Percentiles rank a stretch among this genome's conserved stretches.
These are phyloP conservation scores for Protonibea diacanthus DNA, from an alignment of 2,797 vertebrate genomes.

Conservation along the genomic window DNA sequence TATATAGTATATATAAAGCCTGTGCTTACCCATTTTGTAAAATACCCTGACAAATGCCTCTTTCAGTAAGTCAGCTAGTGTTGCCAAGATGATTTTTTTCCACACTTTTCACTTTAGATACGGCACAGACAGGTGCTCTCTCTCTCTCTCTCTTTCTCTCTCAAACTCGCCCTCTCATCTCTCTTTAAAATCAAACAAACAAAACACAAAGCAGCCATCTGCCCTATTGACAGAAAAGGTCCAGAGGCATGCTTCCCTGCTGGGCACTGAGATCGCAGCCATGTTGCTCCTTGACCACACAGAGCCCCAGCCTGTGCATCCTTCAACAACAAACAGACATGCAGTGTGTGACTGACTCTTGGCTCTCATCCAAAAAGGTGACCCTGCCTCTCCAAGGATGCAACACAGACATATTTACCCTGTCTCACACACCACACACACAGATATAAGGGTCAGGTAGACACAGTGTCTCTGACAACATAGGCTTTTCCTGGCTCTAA, in stretches of 20 bases:
- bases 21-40: neutral
- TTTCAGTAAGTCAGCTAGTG: neutral
- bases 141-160: slow-evolving; percentile 14
- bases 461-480: slow-evolving; percentile 38
- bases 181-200: slow-evolving; percentile 43
- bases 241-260: slow-evolving; percentile 43
- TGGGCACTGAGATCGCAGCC: slow-evolving; percentile 49
- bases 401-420: slow-evolving; percentile 23
- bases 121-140: slow-evolving; percentile 23
- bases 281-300: slow-evolving; percentile 53
- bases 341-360: slow-evolving; percentile 56
- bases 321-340: slow-evolving; percentile 54
- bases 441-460: slow-evolving; percentile 36
- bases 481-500: slow-evolving; percentile 29
- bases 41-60: neutral
- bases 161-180: neutral
- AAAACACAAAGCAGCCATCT: slow-evolving; percentile 57
- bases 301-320: slow-evolving; percentile 34
- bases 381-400: slow-evolving; percentile 58
- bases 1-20: neutral
- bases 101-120: neutral
- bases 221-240: slow-evolving; percentile 64
- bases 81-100: neutral
- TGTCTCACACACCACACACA: slow-evolving; percentile 10
- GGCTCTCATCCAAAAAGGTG: slow-evolving; percentile 58